Conservation (phyloP, 2,797 vertebrate species). For the Clarias pachynema region DNA sequence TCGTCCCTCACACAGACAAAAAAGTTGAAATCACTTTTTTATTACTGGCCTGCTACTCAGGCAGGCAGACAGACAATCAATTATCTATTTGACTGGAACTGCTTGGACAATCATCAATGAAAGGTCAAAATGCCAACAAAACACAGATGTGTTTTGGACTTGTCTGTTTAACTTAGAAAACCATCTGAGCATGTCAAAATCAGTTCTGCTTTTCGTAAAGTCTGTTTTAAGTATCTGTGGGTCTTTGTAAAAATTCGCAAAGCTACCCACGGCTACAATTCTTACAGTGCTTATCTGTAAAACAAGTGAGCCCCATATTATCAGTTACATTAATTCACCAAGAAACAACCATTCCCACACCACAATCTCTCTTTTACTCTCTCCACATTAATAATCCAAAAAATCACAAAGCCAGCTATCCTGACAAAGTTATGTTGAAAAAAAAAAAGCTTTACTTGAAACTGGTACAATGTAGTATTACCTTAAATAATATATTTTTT, state of each 20-base stretch:
- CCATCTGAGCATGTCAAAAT: background rate
- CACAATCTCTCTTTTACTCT: background rate
- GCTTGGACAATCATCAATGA: slow-evolving; percentile 27
- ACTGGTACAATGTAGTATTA: background rate
- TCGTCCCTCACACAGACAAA: slow-evolving; percentile 5
- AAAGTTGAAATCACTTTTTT: slow-evolving; percentile 16
- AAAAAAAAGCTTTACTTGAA: background rate
- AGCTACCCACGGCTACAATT: background rate
- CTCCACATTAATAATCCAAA: background rate
- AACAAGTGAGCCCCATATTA: background rate
- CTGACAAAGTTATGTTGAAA: background rate
- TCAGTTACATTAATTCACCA: background rate
- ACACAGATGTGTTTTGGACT: slow-evolving; percentile 11
- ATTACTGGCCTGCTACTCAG: background rate
- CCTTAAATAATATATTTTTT: background rate
- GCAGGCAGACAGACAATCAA: slow-evolving; percentile 23
- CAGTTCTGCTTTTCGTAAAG: background rate
- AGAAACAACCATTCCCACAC: background rate
- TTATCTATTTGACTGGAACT: slow-evolving; percentile 22
- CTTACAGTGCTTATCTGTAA: background rate
- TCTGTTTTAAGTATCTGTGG: background rate
- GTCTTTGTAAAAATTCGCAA: slow-evolving; percentile 9
- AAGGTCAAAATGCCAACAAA: slow-evolving; percentile 37
- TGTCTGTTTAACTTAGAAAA: slow-evolving; percentile 18
- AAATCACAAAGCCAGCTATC: background rate